Conservation (phyloP, 1,140 invertebrate species). For the Meloidogyne floridensis region DNA sequence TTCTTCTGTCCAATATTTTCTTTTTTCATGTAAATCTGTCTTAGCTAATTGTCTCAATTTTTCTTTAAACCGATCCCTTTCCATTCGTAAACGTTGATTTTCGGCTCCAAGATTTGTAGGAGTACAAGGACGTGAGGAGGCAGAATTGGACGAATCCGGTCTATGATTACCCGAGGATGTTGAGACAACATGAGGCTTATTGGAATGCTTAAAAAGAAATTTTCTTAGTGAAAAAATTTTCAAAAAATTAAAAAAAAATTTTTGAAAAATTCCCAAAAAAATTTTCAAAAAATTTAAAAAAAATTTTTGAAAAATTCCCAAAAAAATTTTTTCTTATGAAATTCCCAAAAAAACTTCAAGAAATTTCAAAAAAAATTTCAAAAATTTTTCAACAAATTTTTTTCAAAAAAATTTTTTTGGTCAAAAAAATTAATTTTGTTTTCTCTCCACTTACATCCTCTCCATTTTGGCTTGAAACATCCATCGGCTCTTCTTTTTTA, state of each 20-base stretch:
- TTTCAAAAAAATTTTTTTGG: not conserved
- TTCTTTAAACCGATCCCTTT: slow-evolving; percentile 35
- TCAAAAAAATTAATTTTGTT: not conserved
- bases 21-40: slow-evolving; percentile 39
- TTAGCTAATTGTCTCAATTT: slow-evolving; percentile 30
- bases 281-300: no score
- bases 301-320: no score
- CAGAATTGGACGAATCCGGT: not conserved
- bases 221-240: no score
- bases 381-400: no score
- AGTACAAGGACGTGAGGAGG: not conserved
- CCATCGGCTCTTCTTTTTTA: slow-evolving; percentile 26
- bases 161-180: not conserved
- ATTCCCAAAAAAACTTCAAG: no score
- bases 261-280: no score
- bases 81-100: slow-evolving; percentile 22
- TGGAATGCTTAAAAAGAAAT: not conserved
- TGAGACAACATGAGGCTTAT: not conserved
- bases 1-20: slow-evolving; percentile 48
- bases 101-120: not conserved
- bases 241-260: no score
- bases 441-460: not conserved
- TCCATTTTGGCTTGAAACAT: slow-evolving; percentile 18
- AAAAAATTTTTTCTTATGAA: no score
- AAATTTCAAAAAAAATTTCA: no score